Percentiles rank a stretch among this genome's conserved stretches.
phyloP scores from a whole-genome alignment of 2,797 vertebrate genomes.

The Yasuhikotakia modesta region DNA sequence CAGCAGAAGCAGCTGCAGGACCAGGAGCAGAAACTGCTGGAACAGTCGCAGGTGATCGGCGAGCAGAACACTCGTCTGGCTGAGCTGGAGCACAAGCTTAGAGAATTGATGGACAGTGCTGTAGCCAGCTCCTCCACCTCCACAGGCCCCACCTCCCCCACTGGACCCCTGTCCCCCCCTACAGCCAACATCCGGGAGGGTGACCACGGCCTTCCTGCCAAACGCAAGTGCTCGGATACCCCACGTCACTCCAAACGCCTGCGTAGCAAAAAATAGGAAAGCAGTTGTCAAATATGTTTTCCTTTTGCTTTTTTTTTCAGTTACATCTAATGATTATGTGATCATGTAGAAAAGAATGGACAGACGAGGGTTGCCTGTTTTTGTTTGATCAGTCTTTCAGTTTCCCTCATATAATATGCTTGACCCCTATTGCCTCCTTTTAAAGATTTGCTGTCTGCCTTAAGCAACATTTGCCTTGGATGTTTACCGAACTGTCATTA shows the following conservation, averaged over 20 bases:
- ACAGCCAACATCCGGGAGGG: constrained; percentile 59
- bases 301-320: constrained; percentile 49
- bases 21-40: constrained; percentile 99
- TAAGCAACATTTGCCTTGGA: too few species aligned
- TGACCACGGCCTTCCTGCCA: constrained; percentile 73
- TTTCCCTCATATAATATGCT: constrained; percentile 34
- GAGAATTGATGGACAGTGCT: constrained; percentile 92
- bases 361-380: not conserved
- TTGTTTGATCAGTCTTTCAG: too few species aligned
- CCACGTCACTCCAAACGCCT: constrained; percentile 95
- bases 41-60: constrained; percentile 97
- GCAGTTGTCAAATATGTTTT: constrained; percentile 48
- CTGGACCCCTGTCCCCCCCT: constrained; percentile 57
- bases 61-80: constrained; percentile 95
- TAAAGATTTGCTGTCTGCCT: too few species aligned
- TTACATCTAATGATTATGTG: not conserved
- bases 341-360: constrained; percentile 21
- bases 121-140: constrained; percentile 71
- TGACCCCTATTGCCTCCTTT: too few species aligned
- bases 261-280: constrained; percentile 89
- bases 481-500: too few species aligned
- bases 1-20: constrained; percentile 99
- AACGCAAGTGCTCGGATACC: constrained; percentile 90
- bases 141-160: constrained; percentile 31
- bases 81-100: constrained; percentile 95